Conservation (phyloP, 2,888 invertebrate species). For the Drosophila niveifrons region DNA sequence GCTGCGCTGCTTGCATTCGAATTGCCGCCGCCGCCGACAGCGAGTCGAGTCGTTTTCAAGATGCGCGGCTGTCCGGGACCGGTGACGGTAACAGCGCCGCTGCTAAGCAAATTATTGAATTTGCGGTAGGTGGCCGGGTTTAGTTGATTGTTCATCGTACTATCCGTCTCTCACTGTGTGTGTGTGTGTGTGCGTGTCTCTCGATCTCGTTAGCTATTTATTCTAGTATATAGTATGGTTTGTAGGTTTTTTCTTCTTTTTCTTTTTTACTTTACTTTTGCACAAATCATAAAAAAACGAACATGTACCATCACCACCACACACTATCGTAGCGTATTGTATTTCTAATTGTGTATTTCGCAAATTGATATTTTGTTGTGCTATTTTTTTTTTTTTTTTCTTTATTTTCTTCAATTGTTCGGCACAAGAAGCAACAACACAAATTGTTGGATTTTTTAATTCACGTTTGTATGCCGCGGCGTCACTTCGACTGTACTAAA, state of each 20-base stretch:
- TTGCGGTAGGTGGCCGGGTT: conserved; percentile 84
- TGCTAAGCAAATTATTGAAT: conserved; percentile 85
- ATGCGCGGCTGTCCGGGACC: conserved; percentile 85
- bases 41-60: conserved; percentile 75
- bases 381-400: conserved; percentile 33
- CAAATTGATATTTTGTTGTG: conserved; percentile 14
- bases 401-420: conserved; percentile 32
- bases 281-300: conserved; percentile 13
- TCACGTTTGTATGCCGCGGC: conserved; percentile 68
- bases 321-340: conserved; percentile 4
- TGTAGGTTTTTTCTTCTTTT: conserved; percentile 1
- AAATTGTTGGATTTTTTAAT: conserved; percentile 54
- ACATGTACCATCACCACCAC: conserved; percentile 23
- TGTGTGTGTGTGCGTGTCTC: conserved; percentile 21
- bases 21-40: conserved; percentile 44
- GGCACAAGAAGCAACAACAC: conserved; percentile 48
- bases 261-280: conserved; percentile 11
- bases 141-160: conserved; percentile 83
- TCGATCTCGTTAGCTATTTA: conserved; percentile 47
- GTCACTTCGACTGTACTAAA: conserved; percentile 80
- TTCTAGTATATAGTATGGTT: conserved; percentile 43
- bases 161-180: conserved; percentile 12
- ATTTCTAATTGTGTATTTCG: background rate
- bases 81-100: conserved; percentile 85
- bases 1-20: conserved; percentile 59